A percentile compares a stretch with the other conserved stretches of the same genome.
Evolutionary conservation across 2,888 invertebrate genomes (phyloP).

Genomic region (Orthonychiurus folsomi): DNA sequence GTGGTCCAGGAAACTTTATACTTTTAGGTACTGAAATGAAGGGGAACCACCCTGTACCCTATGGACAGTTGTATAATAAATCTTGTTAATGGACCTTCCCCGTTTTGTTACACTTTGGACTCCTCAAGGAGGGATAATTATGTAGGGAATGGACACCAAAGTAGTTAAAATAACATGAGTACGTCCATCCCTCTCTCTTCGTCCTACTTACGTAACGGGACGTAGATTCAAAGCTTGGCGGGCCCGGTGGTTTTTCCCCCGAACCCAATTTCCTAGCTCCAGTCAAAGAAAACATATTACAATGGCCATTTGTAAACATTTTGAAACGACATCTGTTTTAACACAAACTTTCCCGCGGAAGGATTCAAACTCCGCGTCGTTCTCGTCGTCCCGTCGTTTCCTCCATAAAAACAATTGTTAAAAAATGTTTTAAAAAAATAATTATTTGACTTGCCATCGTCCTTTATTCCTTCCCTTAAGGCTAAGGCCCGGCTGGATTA

Average conservation of each 20-base stretch:
- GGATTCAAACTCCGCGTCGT: too few species aligned
- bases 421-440: too few species aligned
- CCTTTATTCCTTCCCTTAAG: not conserved
- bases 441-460: not conserved
- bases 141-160: not conserved
- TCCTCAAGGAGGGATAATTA: not conserved
- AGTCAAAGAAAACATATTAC: not conserved
- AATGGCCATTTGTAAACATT: not conserved
- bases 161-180: slow-evolving; percentile 1
- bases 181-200: too few species aligned
- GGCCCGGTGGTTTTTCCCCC: not conserved
- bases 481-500: too few species aligned
- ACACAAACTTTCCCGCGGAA: not conserved
- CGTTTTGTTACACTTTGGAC: not conserved
- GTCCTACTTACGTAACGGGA: not conserved
- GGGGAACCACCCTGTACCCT: not conserved
- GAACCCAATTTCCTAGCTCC: not conserved
- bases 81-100: not conserved
- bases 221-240: not conserved
- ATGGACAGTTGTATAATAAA: not conserved
- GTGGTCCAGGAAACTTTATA: too few species aligned
- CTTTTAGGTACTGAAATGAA: not conserved
- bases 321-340: not conserved
- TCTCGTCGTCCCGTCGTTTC: not conserved
- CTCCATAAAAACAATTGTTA: too few species aligned